Base-by-base conservation (phyloP, 2,888 invertebrate species). In the Lamellibrachia satsuma region DNA sequence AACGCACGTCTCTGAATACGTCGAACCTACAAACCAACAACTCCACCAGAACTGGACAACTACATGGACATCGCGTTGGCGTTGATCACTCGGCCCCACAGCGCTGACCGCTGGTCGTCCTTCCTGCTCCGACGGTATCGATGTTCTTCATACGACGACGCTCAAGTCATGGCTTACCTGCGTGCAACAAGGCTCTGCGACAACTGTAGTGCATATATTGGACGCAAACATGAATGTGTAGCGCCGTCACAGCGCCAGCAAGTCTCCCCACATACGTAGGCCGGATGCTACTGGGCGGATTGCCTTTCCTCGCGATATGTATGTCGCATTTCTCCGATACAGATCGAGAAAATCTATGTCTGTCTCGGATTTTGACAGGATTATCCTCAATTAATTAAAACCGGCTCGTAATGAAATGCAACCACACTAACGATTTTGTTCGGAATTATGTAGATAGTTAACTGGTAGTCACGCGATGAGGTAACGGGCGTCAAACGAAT, bases 301-400 rank as follows among this genome's bases (percentile, higher is more conserved):
- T 75, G 15, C 75, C 75, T 75, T 6, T n/a, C 22, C 15, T 75
- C 75, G 75, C 75, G 75, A 22, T 15, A 75, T 75, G 75, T 75
- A 6, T 22, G 75, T 3, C 75, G 11, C 75, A 15, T 75, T 75
- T 75, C 22, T 75, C 75, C 75, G 75, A 75, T 75, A 75, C 75
- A n/a, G 22, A 75, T 75, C 75, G 22, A 75, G 75, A 75, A 75
- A 75, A 75, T 75, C 75, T 75, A 75, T 75, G 75, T 75, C 75
- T n/a, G 75, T n/a, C 3, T 75, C 75, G 22, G 75, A 75, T 75
- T 75, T 15, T 75, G 1, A 75, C 75, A 75, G 75, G 75, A 75
- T 75, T 75, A 75, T 75, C 75, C 75, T 75, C 75, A 75, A 75
- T 75, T 75, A 75, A 75, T 75, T 75, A 75, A 75, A 75, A n/a